These are phyloP conservation scores for Bemisia tabaci DNA, from an alignment of 1,140 invertebrate species.

Conservation along the genomic window DNA sequence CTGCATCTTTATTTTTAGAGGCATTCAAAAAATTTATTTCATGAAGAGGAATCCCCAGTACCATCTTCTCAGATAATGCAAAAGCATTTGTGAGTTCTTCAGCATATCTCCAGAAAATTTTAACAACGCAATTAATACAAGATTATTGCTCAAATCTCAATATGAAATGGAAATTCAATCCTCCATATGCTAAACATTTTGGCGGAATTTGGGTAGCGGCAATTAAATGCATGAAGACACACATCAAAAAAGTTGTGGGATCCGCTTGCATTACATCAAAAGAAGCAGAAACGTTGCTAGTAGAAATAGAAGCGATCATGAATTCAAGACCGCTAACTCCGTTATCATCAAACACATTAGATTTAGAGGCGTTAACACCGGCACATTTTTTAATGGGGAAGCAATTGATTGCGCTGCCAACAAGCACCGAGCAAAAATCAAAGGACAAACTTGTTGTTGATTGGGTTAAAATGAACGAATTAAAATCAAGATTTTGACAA, in stretches of 20 bases:
- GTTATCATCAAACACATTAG: conserved; percentile 14
- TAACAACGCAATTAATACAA: background rate
- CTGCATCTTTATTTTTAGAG: conserved; percentile 29
- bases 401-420: conserved; percentile 16
- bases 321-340: conserved; percentile 18
- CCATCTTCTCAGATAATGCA: conserved; percentile 3
- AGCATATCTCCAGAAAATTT: background rate
- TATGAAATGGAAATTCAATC: conserved; percentile 24
- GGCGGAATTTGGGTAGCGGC: conserved; percentile 26
- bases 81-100: conserved; percentile 1
- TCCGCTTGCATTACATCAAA: conserved; percentile 15
- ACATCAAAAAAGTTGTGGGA: conserved; percentile 17
- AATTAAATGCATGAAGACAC: conserved; percentile 24
- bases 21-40: conserved; percentile 19
- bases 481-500: too few relatives aligned
- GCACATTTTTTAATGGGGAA: conserved; percentile 23
- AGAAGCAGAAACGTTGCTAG: conserved; percentile 17
- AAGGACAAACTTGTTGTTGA: too few relatives aligned
- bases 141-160: background rate
- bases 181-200: conserved; percentile 21
- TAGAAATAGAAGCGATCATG: conserved; percentile 17
- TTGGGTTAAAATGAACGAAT: too few relatives aligned
- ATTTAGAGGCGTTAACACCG: conserved; percentile 15
- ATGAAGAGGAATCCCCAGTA: conserved; percentile 4
- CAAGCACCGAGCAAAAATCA: background rate